These are phyloP conservation scores for Lasioglossum oenotherae DNA, from an alignment of 2,888 invertebrate genomes.

Conservation along the genomic window DNA sequence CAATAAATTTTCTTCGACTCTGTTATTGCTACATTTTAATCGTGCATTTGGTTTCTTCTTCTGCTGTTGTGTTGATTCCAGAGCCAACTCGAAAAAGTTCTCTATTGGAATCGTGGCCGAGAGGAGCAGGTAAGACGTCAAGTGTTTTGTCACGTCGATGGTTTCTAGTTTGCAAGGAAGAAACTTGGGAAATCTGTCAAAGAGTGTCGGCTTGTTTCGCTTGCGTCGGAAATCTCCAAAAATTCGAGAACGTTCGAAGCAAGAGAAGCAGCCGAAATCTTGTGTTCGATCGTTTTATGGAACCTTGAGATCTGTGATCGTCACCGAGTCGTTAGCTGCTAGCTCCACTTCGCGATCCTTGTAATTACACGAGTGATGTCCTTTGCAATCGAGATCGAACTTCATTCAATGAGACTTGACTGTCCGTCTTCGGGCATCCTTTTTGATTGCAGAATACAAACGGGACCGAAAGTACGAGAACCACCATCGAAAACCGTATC, in stretches of 20 bases:
- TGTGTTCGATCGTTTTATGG: neutral
- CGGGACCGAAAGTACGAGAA: neutral
- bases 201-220: neutral
- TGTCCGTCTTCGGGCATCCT: slow-evolving; percentile 5
- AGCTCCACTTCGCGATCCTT: neutral
- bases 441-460: slow-evolving; percentile 40
- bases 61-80: neutral
- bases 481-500: slow-evolving; percentile 64
- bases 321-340: neutral
- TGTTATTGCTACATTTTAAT: neutral
- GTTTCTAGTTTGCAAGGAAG: neutral
- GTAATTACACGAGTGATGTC: neutral
- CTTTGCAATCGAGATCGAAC: neutral
- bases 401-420: neutral
- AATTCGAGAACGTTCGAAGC: neutral
- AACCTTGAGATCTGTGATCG: neutral
- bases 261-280: neutral
- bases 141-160: neutral
- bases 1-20: slow-evolving; percentile 21
- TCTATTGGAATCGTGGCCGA: neutral
- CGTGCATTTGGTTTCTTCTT: neutral
- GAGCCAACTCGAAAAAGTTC: neutral
- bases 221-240: neutral
- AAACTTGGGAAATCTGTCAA: neutral
- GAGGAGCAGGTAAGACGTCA: slow-evolving; percentile 9